Evolutionary conservation across 2,797 vertebrate species (phyloP), one percentile per base, ranked within the genome.

Genomic region (Morelia viridis): DNA sequence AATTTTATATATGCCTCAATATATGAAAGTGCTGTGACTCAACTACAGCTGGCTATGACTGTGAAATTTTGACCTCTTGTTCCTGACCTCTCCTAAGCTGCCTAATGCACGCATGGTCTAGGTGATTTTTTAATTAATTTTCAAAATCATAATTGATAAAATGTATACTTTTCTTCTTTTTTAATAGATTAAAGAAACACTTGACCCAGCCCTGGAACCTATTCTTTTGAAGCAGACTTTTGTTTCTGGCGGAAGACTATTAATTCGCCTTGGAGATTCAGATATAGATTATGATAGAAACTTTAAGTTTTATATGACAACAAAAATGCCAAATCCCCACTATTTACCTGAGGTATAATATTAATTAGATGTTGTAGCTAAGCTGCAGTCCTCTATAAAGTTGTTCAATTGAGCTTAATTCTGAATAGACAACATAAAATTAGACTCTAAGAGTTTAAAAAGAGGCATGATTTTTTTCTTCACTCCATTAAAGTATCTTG

Each of bases 231-330:
- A 98, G 94, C 98, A 99, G 96, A 98, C 97, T 0, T 99, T 98
- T 92, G 89, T 98, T 57, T 90, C 97, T 3, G 98, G 98, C 5
- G 98, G 98, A 53, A 97, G 98, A 92, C 97, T 97, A 1, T 95
- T 99, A 91, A 99, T 99, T 96, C 98, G 97, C 93, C 97, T 99
- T 1, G 98, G 98, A 94, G 98, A 99, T 93, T 98, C 98, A 0
- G 98, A 99, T 95, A 97, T 98, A 88, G 98, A 99, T 95, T 99
- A 98, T 24, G 97, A 98, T 95, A 98, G 97, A 96, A 98, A 98
- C 94, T 98, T 99, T 93, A 97, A 94, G 91, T 98, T 99, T 95
- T 99, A 98, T 94, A 99, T 98, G 98, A 99, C 98, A 68, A 98
- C 98, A 89, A 99, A 99, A 96, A 97, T 99, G 98, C 97, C 98